A percentile compares a stretch with the other conserved stretches of the same genome.
Conservation (phyloP, 2,113 vertebrate genomes). For the Mus spicilegus region DNA sequence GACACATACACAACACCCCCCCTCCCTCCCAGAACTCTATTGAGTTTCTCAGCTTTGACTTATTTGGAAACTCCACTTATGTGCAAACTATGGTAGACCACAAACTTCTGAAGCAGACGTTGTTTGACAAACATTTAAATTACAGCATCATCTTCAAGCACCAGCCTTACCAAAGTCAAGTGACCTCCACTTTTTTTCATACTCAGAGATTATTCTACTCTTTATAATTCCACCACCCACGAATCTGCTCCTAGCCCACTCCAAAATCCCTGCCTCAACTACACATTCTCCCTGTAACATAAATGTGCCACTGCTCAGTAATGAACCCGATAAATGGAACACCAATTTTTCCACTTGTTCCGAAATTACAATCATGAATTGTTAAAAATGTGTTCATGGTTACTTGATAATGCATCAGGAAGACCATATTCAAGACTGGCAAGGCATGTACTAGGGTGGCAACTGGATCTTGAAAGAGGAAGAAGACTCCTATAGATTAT, state of each 20-base stretch:
- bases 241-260: neutral
- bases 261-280: neutral
- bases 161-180: neutral
- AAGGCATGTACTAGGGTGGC: neutral
- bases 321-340: neutral
- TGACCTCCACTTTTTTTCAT: neutral
- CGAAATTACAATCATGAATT: neutral
- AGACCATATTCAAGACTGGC: no score
- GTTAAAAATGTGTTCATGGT: neutral
- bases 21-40: neutral
- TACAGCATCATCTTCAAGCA: neutral
- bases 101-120: neutral
- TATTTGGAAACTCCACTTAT: neutral
- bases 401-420: neutral
- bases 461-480: neutral
- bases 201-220: neutral
- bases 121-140: neutral
- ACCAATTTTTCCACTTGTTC: neutral
- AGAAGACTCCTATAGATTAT: neutral
- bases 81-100: neutral
- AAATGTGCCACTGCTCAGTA: neutral
- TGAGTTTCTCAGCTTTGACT: conserved; percentile 34
- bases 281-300: neutral
- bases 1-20: neutral
- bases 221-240: neutral